phyloP scores from a whole-genome alignment of 2,113 vertebrate genomes.

The Chelonoidis abingdonii region DNA sequence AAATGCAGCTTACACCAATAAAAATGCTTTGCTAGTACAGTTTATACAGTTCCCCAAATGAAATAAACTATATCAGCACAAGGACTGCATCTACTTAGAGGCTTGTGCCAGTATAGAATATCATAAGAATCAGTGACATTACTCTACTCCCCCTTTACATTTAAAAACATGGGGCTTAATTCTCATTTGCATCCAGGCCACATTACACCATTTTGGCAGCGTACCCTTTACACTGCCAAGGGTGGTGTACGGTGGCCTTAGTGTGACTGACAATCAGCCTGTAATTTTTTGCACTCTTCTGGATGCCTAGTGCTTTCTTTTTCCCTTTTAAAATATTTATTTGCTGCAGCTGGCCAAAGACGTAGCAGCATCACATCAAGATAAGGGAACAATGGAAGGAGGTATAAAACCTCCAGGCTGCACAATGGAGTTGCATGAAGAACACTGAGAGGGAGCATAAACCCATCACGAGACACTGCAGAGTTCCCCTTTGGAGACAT shows the following conservation, averaged over 20 bases:
- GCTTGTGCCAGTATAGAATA: neutral
- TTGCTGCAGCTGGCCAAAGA: neutral
- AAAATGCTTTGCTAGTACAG: slow-evolving; percentile 29
- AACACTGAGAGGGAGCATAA: neutral
- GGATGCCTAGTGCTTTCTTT: neutral
- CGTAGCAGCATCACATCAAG: neutral
- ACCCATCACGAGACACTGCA: neutral
- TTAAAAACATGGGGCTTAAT: neutral
- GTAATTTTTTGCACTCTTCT: neutral
- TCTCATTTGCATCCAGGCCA: neutral
- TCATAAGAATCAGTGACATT: neutral
- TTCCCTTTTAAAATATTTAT: slow-evolving; percentile 2
- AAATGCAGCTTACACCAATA: fast-evolving
- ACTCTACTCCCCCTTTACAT: neutral
- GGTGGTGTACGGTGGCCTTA: neutral
- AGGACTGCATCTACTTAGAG: neutral
- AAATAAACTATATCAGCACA: neutral
- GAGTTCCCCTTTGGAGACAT: fast-evolving
- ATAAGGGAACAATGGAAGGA: neutral
- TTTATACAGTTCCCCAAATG: neutral
- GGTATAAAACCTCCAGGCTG: slow-evolving; percentile 63
- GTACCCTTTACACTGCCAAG: neutral
- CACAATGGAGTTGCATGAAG: slow-evolving; percentile 49
- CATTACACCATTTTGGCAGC: neutral
- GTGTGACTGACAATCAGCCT: neutral